Conservation (phyloP, 2,888 invertebrate genomes). For the Drosophila peninsularis region DNA sequence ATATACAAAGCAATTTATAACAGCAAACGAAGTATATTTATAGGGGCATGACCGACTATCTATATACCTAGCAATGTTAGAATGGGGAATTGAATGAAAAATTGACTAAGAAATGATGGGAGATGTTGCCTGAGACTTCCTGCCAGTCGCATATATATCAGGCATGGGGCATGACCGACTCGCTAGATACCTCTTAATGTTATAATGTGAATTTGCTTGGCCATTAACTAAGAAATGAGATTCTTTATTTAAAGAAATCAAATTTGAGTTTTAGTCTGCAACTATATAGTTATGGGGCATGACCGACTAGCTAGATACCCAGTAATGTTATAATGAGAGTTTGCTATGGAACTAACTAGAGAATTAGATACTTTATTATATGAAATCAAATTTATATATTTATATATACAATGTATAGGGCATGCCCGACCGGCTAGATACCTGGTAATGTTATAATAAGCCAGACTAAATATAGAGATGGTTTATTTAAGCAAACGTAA, state of each 20-base stretch:
- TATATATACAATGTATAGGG: too few relatives aligned
- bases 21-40: neutral
- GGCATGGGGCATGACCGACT: neutral
- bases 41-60: neutral
- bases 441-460: too few relatives aligned
- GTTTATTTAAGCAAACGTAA: too few relatives aligned
- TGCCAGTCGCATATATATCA: too few relatives aligned
- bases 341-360: neutral
- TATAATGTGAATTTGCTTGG: neutral
- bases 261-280: too few relatives aligned
- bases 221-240: neutral
- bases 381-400: too few relatives aligned
- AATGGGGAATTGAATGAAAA: too few relatives aligned
- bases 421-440: too few relatives aligned
- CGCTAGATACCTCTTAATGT: neutral
- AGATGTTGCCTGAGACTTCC: neutral
- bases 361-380: neutral
- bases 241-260: too few relatives aligned
- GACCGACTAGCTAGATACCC: neutral
- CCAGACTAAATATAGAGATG: too few relatives aligned
- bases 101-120: neutral
- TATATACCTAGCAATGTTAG: neutral
- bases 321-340: neutral
- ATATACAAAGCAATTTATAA: slow-evolving; percentile 7
- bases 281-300: neutral